Evolutionary conservation across 2,888 invertebrate species (phyloP).

Genomic region (Venustoraphidia nigricollis): DNA sequence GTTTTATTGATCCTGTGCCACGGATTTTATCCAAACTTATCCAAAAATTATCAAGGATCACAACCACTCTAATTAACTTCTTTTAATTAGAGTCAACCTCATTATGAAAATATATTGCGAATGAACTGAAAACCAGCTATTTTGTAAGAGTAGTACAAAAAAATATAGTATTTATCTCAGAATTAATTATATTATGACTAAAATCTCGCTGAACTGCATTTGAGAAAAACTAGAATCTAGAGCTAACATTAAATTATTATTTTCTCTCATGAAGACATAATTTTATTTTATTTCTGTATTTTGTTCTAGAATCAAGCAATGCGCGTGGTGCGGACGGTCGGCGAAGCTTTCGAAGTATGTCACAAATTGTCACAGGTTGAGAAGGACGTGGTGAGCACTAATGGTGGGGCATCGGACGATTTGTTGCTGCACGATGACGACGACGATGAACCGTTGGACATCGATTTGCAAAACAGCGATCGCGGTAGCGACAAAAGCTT

Average conservation of each 20-base stretch:
- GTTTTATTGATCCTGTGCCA: no score
- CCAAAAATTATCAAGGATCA: no score
- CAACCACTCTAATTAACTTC: no score
- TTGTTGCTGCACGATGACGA: conserved; percentile 34
- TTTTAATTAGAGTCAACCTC: no score
- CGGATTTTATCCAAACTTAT: no score
- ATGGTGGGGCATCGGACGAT: conserved; percentile 27
- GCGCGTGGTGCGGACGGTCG: conserved; percentile 94
- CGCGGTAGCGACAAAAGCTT: conserved; percentile 24
- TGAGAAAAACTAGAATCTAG: neutral
- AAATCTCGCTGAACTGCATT: neutral
- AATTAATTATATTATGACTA: no score
- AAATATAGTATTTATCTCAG: no score
- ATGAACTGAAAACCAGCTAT: no score
- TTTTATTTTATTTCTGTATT: neutral
- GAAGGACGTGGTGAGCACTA: conserved; percentile 22
- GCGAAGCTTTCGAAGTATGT: conserved; percentile 99
- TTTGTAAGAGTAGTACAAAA: no score
- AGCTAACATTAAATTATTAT: neutral
- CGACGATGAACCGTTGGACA: conserved; percentile 21
- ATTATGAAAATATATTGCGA: no score
- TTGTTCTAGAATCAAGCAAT: conserved; percentile 83
- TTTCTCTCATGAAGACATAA: neutral
- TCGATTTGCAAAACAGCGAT: conserved; percentile 30
- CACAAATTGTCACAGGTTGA: conserved; percentile 62